Evolutionary conservation across 2,888 invertebrate species (phyloP).

Genomic region (Norana najaformis): DNA sequence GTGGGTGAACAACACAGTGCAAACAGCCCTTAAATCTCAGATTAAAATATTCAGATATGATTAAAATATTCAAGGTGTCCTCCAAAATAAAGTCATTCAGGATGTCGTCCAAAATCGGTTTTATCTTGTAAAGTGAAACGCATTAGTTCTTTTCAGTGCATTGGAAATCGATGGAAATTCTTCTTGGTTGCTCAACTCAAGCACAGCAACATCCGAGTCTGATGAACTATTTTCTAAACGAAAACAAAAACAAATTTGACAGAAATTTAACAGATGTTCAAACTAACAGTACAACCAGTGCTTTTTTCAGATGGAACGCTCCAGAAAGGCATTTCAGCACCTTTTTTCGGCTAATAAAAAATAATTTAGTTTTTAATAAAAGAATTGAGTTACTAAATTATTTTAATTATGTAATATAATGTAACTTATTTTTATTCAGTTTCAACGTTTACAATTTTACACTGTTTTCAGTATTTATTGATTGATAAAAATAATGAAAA

Average conservation of each 20-base stretch:
- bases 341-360: too few species aligned
- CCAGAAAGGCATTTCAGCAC: too few species aligned
- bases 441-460: too few species aligned
- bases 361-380: too few species aligned
- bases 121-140: not conserved
- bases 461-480: too few species aligned
- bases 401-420: too few species aligned
- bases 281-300: not conserved
- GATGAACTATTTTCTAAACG: not conserved
- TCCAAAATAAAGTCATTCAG: not conserved
- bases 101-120: not conserved
- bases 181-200: not conserved
- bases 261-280: not conserved
- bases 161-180: not conserved
- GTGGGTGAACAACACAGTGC: not conserved
- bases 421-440: too few species aligned
- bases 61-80: not conserved
- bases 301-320: too few species aligned
- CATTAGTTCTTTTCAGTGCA: not conserved
- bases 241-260: not conserved
- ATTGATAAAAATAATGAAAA: too few species aligned
- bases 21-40: not conserved
- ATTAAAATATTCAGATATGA: too few species aligned
- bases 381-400: too few species aligned
- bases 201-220: not conserved